These are phyloP conservation scores for Agrilus mali DNA, from an alignment of 2,888 invertebrate genomes.

Conservation along the genomic window DNA sequence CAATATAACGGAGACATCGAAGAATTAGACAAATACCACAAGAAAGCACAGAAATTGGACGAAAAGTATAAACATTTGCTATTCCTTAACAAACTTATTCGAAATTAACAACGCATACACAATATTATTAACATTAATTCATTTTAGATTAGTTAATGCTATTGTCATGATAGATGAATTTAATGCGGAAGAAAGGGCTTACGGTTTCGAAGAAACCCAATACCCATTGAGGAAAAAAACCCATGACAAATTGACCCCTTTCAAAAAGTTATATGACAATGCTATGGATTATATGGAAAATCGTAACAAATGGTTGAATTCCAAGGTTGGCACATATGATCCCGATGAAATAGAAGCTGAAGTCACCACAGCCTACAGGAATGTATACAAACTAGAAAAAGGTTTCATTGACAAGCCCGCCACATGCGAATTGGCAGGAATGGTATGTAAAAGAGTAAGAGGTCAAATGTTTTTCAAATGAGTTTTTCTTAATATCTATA, in stretches of 20 bases:
- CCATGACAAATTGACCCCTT: slow-evolving; percentile 72
- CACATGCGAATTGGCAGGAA: slow-evolving; percentile 57
- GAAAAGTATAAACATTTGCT: slow-evolving; percentile 34
- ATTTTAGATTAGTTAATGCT: slow-evolving; percentile 50
- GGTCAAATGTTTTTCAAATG: too few relatives aligned
- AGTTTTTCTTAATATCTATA: slow-evolving; percentile 14
- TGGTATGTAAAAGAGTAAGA: slow-evolving; percentile 27
- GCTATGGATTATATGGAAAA: slow-evolving; percentile 75
- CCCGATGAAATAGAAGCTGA: slow-evolving; percentile 83
- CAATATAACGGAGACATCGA: slow-evolving; percentile 79
- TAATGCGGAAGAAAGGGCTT: slow-evolving; percentile 82
- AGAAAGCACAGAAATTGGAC: slow-evolving; percentile 66
- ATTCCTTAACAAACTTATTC: too few relatives aligned
- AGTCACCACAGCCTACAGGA: slow-evolving; percentile 54
- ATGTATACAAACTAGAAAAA: slow-evolving; percentile 80
- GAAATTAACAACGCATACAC: too few relatives aligned
- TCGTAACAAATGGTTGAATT: slow-evolving; percentile 74
- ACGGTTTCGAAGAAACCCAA: slow-evolving; percentile 76
- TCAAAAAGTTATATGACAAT: slow-evolving; percentile 79
- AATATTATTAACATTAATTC: too few relatives aligned
- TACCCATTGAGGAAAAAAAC: slow-evolving; percentile 74
- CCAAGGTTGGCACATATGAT: slow-evolving; percentile 68
- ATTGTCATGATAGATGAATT: slow-evolving; percentile 74
- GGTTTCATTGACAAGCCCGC: slow-evolving; percentile 65
- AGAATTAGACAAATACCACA: slow-evolving; percentile 70